Conservation (phyloP, 2,888 invertebrate species). For the Adelphocoris suturalis region DNA sequence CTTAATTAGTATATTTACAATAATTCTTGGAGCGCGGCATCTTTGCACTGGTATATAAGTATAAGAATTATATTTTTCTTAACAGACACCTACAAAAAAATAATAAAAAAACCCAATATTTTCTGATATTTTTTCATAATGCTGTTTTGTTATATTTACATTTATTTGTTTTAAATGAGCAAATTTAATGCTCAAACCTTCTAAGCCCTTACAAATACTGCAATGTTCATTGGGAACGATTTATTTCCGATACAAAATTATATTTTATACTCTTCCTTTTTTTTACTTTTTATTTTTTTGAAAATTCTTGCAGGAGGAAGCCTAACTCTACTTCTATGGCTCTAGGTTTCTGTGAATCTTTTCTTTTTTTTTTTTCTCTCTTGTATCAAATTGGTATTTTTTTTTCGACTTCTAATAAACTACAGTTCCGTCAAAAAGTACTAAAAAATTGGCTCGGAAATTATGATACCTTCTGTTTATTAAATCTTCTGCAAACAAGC, state of each 20-base stretch:
- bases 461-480: slow-evolving; percentile 38
- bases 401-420: slow-evolving; percentile 11
- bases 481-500: slow-evolving; percentile 16
- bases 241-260: slow-evolving; percentile 44
- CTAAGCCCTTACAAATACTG: slow-evolving; percentile 39
- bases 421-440: slow-evolving; percentile 33
- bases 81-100: not conserved
- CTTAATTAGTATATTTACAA: not conserved
- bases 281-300: slow-evolving; percentile 4
- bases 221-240: not conserved
- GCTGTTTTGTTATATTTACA: slow-evolving; percentile 34
- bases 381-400: slow-evolving; percentile 38
- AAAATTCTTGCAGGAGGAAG: slow-evolving; percentile 14
- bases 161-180: slow-evolving; percentile 4
- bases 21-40: not conserved
- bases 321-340: slow-evolving; percentile 42
- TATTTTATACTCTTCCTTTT: slow-evolving; percentile 2
- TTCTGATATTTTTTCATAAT: not conserved
- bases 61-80: not conserved
- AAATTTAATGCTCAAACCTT: not conserved
- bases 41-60: not conserved
- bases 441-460: slow-evolving; percentile 67
- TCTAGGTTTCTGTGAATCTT: slow-evolving; percentile 21
- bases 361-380: slow-evolving; percentile 26
- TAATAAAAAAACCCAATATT: not conserved